phyloP scores from a whole-genome alignment of 2,797 vertebrate species.

The Alosa sapidissima region DNA sequence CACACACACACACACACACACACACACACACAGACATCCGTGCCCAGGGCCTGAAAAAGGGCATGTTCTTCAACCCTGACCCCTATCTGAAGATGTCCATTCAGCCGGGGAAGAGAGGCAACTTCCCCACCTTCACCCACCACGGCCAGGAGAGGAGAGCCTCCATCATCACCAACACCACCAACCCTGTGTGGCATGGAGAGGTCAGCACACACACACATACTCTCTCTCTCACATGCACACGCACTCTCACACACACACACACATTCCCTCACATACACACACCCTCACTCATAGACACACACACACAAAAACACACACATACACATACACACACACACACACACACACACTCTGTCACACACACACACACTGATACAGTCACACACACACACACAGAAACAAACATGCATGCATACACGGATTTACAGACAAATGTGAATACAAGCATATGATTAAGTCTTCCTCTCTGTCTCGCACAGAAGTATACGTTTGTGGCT shows the following conservation, averaged over 20 bases:
- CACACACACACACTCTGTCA: conserved; percentile 18
- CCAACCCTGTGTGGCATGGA: conserved; percentile 90
- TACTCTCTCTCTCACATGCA: conserved; percentile 29
- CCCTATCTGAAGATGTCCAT: conserved; percentile 98
- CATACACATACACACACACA: background rate
- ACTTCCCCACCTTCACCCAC: conserved; percentile 90
- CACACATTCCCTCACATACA: background rate
- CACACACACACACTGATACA: background rate
- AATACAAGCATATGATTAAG: background rate
- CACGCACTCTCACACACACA: conserved; percentile 5
- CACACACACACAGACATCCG: conserved; percentile 76
- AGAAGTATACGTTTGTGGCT: conserved; percentile 97
- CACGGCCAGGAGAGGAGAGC: conserved; percentile 93
- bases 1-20: too few relatives aligned
- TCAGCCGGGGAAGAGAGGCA: conserved; percentile 90
- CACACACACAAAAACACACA: conserved; percentile 11
- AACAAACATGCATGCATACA: background rate
- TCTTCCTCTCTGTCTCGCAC: conserved; percentile 37
- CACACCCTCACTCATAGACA: background rate
- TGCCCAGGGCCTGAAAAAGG: conserved; percentile 93
- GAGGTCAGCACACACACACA: conserved; percentile 76
- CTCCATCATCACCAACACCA: conserved; percentile 93
- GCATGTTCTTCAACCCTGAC: conserved; percentile 99
- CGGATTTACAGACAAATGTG: background rate
- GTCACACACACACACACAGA: background rate